phyloP scores from a whole-genome alignment of 1,140 invertebrate genomes.

The Drosophila saltans region DNA sequence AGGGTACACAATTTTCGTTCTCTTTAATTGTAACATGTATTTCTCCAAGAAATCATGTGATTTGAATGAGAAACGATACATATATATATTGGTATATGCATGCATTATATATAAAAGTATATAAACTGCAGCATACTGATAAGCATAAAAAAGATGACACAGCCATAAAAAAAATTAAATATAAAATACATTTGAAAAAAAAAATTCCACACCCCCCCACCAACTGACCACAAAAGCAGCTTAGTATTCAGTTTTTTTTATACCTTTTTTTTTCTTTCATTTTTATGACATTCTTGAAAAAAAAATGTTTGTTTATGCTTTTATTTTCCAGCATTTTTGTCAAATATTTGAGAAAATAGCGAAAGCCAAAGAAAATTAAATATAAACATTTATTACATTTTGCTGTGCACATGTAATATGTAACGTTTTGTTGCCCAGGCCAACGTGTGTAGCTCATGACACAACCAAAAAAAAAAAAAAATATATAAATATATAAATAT shows the following conservation, averaged over 20 bases:
- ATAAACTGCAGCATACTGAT: not conserved
- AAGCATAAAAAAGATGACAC: not conserved
- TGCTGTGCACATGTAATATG: slow-evolving; percentile 8
- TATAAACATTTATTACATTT: slow-evolving; percentile 3
- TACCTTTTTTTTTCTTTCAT: not conserved
- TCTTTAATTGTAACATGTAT: too few species aligned
- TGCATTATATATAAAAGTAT: too few species aligned
- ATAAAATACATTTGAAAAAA: not conserved
- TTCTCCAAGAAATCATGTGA: too few species aligned
- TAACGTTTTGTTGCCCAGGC: slow-evolving; percentile 29
- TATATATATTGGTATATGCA: too few species aligned
- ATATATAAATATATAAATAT: not conserved
- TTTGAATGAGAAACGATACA: too few species aligned
- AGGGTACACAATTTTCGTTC: too few species aligned
- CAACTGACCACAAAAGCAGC: slow-evolving; percentile 9
- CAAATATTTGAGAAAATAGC: slow-evolving; percentile 9
- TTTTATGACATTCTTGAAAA: slow-evolving; percentile 9
- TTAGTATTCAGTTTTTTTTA: not conserved
- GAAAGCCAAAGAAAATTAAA: slow-evolving; percentile 13
- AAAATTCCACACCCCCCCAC: not conserved
- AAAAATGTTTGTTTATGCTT: not conserved
- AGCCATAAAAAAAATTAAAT: not conserved
- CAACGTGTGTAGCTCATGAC: slow-evolving; percentile 36
- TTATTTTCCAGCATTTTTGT: not conserved
- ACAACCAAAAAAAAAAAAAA: slow-evolving; percentile 3